Percentiles rank a stretch among this genome's conserved stretches.
Conservation (phyloP, 2,888 invertebrate genomes). For the Micropterix aruncella region DNA sequence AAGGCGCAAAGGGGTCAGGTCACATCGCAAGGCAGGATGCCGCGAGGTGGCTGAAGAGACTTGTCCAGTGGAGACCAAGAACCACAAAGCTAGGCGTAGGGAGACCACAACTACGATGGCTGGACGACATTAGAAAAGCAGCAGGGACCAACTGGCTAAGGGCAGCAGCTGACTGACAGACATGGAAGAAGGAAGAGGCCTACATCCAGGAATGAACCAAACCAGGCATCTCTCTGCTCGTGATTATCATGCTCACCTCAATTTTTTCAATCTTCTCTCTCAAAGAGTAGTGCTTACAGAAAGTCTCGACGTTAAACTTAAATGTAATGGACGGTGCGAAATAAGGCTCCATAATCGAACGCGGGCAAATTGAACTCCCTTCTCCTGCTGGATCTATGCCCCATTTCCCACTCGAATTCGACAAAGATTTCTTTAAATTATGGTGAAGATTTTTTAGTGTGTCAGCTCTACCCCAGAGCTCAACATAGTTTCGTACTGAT, state of each 20-base stretch:
- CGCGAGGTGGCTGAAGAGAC: too few relatives aligned
- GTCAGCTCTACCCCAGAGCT: conserved; percentile 63
- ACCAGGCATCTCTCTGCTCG: background rate
- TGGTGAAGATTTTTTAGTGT: conserved; percentile 44
- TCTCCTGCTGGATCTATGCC: conserved; percentile 8
- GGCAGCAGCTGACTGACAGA: too few relatives aligned
- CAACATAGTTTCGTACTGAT: conserved; percentile 60
- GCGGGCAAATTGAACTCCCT: conserved; percentile 29
- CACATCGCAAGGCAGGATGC: too few relatives aligned
- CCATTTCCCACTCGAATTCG: conserved; percentile 21
- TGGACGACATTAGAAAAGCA: too few relatives aligned
- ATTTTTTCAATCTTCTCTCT: conserved; percentile 74
- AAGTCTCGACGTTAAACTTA: conserved; percentile 78
- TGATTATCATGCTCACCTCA: conserved; percentile 42
- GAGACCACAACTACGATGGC: too few relatives aligned
- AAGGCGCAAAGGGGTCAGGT: too few relatives aligned
- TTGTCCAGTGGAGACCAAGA: too few relatives aligned
- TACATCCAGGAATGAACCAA: background rate
- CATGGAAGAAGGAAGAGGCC: too few relatives aligned
- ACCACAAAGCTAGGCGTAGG: too few relatives aligned
- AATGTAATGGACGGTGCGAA: conserved; percentile 48
- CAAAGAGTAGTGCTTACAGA: conserved; percentile 72
- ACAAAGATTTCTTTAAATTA: conserved; percentile 38
- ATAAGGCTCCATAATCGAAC: conserved; percentile 35
- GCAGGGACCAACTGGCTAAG: too few relatives aligned